Base-by-base conservation (phyloP, 2,113 vertebrate species). In the Phyllostomus hastatus region DNA sequence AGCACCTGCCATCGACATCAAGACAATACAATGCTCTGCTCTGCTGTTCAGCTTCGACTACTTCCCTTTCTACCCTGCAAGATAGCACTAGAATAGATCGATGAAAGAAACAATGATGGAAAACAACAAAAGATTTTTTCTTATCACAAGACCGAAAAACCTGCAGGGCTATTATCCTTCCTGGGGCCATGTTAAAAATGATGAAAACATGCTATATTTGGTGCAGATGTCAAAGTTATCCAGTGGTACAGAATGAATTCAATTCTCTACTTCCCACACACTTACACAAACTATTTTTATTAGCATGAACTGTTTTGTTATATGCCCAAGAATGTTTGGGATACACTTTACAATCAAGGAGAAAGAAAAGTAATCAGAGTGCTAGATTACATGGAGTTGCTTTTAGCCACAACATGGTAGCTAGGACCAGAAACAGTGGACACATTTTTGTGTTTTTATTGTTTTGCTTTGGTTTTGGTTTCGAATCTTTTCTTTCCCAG, bases 191-290 rank as follows among this genome's bases (percentile, higher is more conserved):
- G 88, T 17, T 90, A 73, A 96, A 97, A 96, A 91, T 73, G 82
- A 95, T 93, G 89, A 82, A 96, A 96, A 96, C 22, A 57, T 95
- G 31, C 33, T 76, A 6, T 54, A 9, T 92, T 94, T 79, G 41
- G 5, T 91, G 79, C 84, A 70, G n/a, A 82, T 88, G 50, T 78
- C 0, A 0, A 20, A n/a, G 70, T 97, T 95, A 96, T 92, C 67
- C 90, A 66, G 94, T 95, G 73, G 72, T 28, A 75, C 28, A 41
- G 59, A 88, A 87, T 91, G 87, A 94, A 85, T 94, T 94, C 87
- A 95, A 54, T 95, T 94, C 80, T 82, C 61, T 57, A 94, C 48
- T 75, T 88, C 61, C 83, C 35, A 72, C 78, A 95, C 93, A 96
- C 52, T 66, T 22, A 61, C 1, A 4, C 12, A 75, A 57, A 72